Base-by-base conservation (phyloP, 2,888 invertebrate species). In the Hyalella azteca region DNA sequence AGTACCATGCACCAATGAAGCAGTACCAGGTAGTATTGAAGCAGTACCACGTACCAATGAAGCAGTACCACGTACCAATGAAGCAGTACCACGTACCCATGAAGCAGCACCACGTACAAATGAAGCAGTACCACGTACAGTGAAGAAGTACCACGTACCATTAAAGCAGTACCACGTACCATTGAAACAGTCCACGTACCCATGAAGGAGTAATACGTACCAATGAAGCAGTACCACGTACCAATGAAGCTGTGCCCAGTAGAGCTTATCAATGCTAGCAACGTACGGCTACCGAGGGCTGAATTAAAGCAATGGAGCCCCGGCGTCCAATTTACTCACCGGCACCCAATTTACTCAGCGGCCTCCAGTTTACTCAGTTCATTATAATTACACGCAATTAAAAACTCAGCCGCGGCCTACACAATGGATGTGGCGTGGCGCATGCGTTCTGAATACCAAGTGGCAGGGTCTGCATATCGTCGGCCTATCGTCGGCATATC, bases 321-420 rank as follows among this genome's bases (percentile, higher is more conserved):
- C n/a, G n/a, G n/a, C n/a, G n/a, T n/a, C n/a, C n/a, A n/a, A n/a
- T n/a, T n/a, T n/a, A n/a, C n/a, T n/a, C n/a, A n/a, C n/a, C n/a
- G n/a, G n/a, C n/a, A n/a, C n/a, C n/a, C n/a, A n/a, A n/a, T n/a
- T n/a, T n/a, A n/a, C n/a, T n/a, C n/a, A n/a, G n/a, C n/a, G n/a
- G n/a, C n/a, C 36, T 66, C 66, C 66, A 36, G 36, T 66, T 66
- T 32, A 66, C 66, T 66, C 66, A 36, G 2, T 19, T 39, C 66
- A 66, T 66, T 66, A 66, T 66, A 66, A 66, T 66, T 36, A 66
- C 66, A 66, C 66, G 66, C 66, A 66, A 66, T 66, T 66, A 66
- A n/a, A 36, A 66, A 36, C 36, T 66, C 2, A 66, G n/a, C 36
- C 36, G 36, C 36, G 36, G 36, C 66, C 66, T 66, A 66, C 32